Evolutionary conservation across 2,113 vertebrate species (phyloP).

Genomic region (Circaetus gallicus): DNA sequence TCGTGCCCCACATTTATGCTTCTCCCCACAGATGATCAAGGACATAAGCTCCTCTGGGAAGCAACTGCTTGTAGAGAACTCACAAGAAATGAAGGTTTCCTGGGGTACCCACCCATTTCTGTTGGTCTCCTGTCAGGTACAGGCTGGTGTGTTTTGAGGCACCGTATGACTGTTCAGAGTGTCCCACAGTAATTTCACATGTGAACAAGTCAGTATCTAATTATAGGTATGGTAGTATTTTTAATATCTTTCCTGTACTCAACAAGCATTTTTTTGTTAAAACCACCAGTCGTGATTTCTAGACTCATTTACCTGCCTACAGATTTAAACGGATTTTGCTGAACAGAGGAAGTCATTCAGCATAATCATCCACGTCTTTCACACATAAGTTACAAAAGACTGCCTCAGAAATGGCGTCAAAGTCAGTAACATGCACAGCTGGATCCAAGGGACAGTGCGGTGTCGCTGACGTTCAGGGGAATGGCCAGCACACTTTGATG

Average conservation of each 20-base stretch:
- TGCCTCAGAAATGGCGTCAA: background rate
- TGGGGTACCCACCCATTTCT: background rate
- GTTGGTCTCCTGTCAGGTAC: background rate
- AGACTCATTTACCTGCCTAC: background rate
- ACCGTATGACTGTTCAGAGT: background rate
- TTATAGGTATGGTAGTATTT: background rate
- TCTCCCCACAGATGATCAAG: background rate
- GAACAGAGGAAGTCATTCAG: background rate
- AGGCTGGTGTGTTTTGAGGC: background rate
- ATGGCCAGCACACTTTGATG: background rate
- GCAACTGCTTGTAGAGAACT: background rate
- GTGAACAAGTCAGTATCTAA: background rate
- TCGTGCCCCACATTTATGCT: background rate
- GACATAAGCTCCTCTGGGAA: background rate
- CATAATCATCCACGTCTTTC: background rate
- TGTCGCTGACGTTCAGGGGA: background rate
- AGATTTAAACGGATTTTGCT: background rate
- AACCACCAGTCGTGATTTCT: background rate
- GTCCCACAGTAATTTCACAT: background rate
- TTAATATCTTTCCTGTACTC: background rate
- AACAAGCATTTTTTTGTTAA: background rate
- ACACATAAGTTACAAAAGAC: background rate
- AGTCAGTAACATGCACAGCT: background rate
- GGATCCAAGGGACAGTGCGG: background rate
- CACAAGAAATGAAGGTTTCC: background rate